A percentile compares a stretch with the other conserved stretches of the same genome.
These are phyloP conservation scores for Triops cancriformis DNA, from an alignment of 1,140 invertebrate species.

Conservation along the genomic window DNA sequence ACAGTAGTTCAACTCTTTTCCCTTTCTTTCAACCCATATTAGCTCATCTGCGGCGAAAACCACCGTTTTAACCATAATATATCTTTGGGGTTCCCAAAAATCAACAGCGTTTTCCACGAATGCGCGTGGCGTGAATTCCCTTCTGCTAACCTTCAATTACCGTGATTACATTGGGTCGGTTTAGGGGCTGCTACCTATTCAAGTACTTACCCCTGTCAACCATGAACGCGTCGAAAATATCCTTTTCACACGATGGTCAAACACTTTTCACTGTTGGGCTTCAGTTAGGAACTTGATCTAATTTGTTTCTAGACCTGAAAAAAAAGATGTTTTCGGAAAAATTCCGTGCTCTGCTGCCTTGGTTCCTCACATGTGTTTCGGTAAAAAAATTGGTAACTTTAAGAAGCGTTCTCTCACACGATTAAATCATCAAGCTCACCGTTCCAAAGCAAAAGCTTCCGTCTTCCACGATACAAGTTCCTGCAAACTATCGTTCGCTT, in stretches of 20 bases:
- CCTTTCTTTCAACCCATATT: no score
- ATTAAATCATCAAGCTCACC: constrained; percentile 3
- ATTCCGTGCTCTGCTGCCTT: background rate
- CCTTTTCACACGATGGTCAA: background rate
- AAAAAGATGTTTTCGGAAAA: background rate
- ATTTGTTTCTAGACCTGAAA: background rate
- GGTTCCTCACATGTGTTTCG: background rate
- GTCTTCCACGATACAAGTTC: no score
- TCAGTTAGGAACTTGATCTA: background rate
- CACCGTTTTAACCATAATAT: no score
- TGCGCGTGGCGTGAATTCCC: background rate
- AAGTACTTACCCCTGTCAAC: background rate
- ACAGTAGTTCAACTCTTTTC: background rate
- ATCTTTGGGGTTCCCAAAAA: no score
- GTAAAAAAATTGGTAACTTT: background rate
- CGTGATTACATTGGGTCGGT: background rate
- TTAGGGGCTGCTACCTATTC: background rate
- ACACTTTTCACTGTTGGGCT: background rate
- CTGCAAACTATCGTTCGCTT: no score
- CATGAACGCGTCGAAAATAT: background rate
- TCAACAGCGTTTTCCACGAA: background rate
- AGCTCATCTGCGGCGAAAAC: no score
- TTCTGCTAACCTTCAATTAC: background rate
- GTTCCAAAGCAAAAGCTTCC: background rate
- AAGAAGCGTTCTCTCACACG: background rate